phyloP scores from a whole-genome alignment of 2,888 invertebrate genomes.

The Shargacucullia verbasci region DNA sequence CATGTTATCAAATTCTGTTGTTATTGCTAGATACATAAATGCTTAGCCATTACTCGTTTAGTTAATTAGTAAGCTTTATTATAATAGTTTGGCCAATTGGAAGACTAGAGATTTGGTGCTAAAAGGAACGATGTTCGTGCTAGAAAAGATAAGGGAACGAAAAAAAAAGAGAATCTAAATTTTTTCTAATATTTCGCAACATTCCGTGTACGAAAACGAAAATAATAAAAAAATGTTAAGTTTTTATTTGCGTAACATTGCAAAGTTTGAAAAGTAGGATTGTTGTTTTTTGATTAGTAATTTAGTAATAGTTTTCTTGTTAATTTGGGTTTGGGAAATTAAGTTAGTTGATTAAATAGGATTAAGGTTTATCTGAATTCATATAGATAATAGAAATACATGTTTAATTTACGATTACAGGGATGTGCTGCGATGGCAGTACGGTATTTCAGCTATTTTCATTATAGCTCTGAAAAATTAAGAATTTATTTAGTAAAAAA shows the following conservation, averaged over 20 bases:
- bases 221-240: conserved; percentile 79
- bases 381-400: conserved; percentile 83
- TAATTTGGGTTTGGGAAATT: conserved; percentile 88
- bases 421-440: conserved; percentile 87
- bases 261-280: conserved; percentile 82
- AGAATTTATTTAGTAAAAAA: conserved; percentile 77
- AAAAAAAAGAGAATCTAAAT: conserved; percentile 72
- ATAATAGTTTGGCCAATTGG: conserved; percentile 84
- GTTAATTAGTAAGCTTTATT: conserved; percentile 85
- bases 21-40: conserved; percentile 87
- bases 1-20: conserved; percentile 87
- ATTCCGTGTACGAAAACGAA: conserved; percentile 77
- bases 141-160: conserved; percentile 65
- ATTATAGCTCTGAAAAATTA: conserved; percentile 66
- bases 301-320: conserved; percentile 85
- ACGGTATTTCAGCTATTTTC: conserved; percentile 74
- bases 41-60: conserved; percentile 87
- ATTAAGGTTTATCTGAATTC: conserved; percentile 87
- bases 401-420: conserved; percentile 86
- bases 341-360: conserved; percentile 86
- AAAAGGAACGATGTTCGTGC: conserved; percentile 83
- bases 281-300: conserved; percentile 87
- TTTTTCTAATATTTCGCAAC: conserved; percentile 75
- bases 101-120: conserved; percentile 89
- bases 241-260: conserved; percentile 86